Evolutionary conservation across 2,113 vertebrate genomes (phyloP), one percentile per base, ranked within the genome.

Genomic region (Stigmatopora nigra): DNA sequence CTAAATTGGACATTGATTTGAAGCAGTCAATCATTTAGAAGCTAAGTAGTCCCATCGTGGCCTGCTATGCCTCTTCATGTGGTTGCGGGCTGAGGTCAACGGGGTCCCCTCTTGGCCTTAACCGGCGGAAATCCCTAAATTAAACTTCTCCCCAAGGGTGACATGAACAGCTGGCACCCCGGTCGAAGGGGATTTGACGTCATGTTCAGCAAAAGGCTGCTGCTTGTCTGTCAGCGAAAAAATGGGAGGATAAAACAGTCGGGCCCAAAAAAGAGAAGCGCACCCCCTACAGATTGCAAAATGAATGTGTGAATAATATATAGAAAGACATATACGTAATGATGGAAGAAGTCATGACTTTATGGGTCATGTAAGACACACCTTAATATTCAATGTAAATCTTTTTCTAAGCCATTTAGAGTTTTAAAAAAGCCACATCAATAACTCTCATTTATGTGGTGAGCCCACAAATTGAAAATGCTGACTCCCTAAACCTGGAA

Each of bases 61-160:
- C 58, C 68, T 58, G 61, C 63, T 71, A 81, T 58, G 62, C 53
- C 70, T 63, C 79, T 84, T 87, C 73, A 80, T 87, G 88, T 87
- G 84, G 82, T 78, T 74, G 70, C 47, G 62, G 66, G 66, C 64
- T 76, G 81, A 82, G 75, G 76, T 84, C 76, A 81, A 69, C 22
- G 10, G 75, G 73, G 72, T 47, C 78, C 78, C 84, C 86, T 84
- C 86, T 84, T 80, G 73, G 77, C 85, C 79, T 84, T 82, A 83
- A 74, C 83, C 81, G 79, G 70, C 78, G 83, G 80, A 87, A 90
- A 90, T 88, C 84, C 79, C 82, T 80, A 85, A 89, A 87, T 80
- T 80, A 86, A 88, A 87, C 86, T 82, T 82, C 77, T 5, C 16
- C 81, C 83, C 82, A 76, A 56, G 78, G 82, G 82, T 84, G 89